These are phyloP conservation scores for Leptatherina wallacei DNA, from an alignment of 2,797 vertebrate genomes.

Conservation along the genomic window DNA sequence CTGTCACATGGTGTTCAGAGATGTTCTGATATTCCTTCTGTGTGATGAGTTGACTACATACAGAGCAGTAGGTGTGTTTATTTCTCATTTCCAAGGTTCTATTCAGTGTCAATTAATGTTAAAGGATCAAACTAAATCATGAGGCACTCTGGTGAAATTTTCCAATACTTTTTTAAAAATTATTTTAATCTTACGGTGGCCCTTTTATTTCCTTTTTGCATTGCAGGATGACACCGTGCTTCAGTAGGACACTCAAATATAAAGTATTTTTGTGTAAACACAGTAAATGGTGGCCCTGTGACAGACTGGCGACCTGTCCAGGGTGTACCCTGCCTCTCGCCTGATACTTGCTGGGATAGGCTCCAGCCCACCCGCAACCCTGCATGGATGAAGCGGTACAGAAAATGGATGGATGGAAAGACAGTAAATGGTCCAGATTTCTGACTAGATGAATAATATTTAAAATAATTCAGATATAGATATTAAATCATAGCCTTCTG, in stretches of 20 bases:
- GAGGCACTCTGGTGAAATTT: background rate
- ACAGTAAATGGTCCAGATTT: background rate
- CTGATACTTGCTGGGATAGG: too few relatives aligned
- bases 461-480: background rate
- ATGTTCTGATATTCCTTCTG: background rate
- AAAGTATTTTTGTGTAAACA: background rate
- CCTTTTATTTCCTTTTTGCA: too few relatives aligned
- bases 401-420: too few relatives aligned
- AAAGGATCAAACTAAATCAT: constrained; percentile 1
- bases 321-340: too few relatives aligned
- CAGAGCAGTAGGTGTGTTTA: background rate
- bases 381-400: too few relatives aligned
- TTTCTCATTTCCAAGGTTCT: background rate
- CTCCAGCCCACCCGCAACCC: too few relatives aligned
- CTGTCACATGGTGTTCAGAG: constrained; percentile 15
- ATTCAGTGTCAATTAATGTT: background rate
- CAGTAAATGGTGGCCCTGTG: too few relatives aligned
- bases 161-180: too few relatives aligned
- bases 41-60: constrained; percentile 30
- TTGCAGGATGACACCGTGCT: too few relatives aligned
- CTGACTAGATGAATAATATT: background rate
- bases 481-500: background rate
- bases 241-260: too few relatives aligned
- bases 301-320: too few relatives aligned
- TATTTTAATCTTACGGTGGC: too few relatives aligned